Conservation (phyloP, 2,797 vertebrate species). For the Natrix natrix region DNA sequence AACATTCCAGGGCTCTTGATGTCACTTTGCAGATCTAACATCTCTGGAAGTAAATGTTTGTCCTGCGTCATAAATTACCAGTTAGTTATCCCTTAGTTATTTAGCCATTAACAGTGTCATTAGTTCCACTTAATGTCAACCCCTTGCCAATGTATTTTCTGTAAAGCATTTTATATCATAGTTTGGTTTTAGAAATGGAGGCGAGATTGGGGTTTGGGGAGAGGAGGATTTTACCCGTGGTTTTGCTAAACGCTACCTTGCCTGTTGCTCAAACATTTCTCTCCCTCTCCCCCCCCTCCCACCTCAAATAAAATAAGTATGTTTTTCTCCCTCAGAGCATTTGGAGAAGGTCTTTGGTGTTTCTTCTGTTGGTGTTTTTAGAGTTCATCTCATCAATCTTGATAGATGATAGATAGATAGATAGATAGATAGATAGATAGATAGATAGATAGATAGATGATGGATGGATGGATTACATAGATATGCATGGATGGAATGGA, state of each 20-base stretch:
- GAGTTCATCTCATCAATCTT: neutral
- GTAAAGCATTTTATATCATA: conserved; percentile 74
- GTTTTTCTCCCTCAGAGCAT: neutral
- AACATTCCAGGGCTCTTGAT: conserved; percentile 52
- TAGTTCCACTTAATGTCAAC: conserved; percentile 78
- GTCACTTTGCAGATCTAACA: conserved; percentile 37
- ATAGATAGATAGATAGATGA: no score
- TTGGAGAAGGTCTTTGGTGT: neutral
- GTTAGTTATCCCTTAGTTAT: conserved; percentile 78
- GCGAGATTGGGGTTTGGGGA: neutral
- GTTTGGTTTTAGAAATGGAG: conserved; percentile 63
- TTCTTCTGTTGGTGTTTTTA: neutral
- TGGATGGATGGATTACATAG: no score
- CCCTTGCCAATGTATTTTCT: conserved; percentile 76
- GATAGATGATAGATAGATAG: no score
- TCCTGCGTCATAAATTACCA: conserved; percentile 73
- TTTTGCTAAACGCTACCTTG: neutral
- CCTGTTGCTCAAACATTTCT: neutral
- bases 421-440: no score
- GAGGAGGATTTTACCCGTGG: neutral
- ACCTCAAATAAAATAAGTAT: neutral
- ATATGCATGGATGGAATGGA: no score
- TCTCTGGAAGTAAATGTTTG: conserved; percentile 53
- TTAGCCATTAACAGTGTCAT: conserved; percentile 78
- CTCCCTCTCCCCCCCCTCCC: neutral